Evolutionary conservation across 2,888 invertebrate species (phyloP), one percentile per base, ranked within the genome.

Genomic region (Cheilosia variabilis): DNA sequence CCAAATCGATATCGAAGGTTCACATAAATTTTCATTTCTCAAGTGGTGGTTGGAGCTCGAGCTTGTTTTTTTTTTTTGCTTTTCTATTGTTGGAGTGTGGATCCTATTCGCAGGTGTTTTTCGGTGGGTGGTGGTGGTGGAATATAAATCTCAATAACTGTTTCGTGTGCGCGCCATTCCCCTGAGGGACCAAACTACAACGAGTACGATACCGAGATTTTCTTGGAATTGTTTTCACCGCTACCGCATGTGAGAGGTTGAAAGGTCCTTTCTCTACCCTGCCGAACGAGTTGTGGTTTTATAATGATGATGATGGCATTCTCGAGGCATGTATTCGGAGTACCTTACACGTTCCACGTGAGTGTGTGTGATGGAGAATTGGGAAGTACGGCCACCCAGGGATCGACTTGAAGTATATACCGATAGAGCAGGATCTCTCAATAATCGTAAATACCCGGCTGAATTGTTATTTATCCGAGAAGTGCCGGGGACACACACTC

Each of bases 291-390:
- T 86, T 81, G 81, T 81, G 86, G 86, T 86, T 86, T 86, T 86
- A 86, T 86, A 86, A 86, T 81, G 86, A 86, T 81, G 86, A 86
- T 77, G 76, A 80, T 86, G 80, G 84, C 55, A 72, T 86, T 80
- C 77, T 71, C 75, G 57, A 80, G 81, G 72, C 78, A 76, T 68
- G 75, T 80, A 53, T 6, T 15, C 65, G 27, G 41, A 53, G n/a
- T 17, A 17, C n/a, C n/a, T n/a, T n/a, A 19, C 27, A 37, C 24
- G 43, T 41, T 27, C 19, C 24, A 60, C 62, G 63, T 63, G 79
- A 2, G 31, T 9, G 31, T 31, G 31, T 69, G 50, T 50, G 57
- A 57, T 63, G 55, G 58, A 62, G 65, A 75, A 65, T 79, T 66
- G 66, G 76, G 47, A 76, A 75, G 71, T 80, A 86, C 84, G 84